A percentile compares a stretch with the other conserved stretches of the same genome.
Conservation (phyloP, 2,113 vertebrate species). For the Python bivittatus region DNA sequence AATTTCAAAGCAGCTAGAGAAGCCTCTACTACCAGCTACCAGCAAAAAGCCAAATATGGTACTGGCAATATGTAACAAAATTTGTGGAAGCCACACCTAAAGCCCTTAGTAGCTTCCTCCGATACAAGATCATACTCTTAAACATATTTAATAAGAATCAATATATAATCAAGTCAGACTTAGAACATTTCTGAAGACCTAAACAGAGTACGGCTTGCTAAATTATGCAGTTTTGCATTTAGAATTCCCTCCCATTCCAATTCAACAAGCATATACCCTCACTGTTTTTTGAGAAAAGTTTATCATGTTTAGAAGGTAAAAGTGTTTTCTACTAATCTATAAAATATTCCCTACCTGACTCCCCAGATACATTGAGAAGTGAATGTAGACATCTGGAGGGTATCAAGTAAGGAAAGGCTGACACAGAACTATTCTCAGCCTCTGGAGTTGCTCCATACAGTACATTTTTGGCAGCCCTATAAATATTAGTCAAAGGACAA, state of each 20-base stretch:
- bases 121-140: neutral
- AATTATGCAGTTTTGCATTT: neutral
- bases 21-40: neutral
- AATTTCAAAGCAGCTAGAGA: neutral
- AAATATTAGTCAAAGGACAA: neutral
- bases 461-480: neutral
- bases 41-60: neutral
- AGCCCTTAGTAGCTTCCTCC: neutral
- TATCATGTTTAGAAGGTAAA: neutral
- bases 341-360: neutral
- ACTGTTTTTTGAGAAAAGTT: neutral
- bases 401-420: neutral
- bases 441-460: neutral
- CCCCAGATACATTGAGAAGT: neutral
- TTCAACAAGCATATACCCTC: neutral
- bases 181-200: neutral
- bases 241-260: neutral
- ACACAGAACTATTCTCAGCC: neutral
- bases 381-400: neutral
- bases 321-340: neutral
- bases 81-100: neutral
- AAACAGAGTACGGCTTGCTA: neutral
- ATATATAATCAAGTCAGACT: neutral
- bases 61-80: neutral
- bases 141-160: neutral